A percentile compares a stretch with the other conserved stretches of the same genome.
phyloP scores from a whole-genome alignment of 1,140 invertebrate genomes.

The Melipona quadrifasciata region DNA sequence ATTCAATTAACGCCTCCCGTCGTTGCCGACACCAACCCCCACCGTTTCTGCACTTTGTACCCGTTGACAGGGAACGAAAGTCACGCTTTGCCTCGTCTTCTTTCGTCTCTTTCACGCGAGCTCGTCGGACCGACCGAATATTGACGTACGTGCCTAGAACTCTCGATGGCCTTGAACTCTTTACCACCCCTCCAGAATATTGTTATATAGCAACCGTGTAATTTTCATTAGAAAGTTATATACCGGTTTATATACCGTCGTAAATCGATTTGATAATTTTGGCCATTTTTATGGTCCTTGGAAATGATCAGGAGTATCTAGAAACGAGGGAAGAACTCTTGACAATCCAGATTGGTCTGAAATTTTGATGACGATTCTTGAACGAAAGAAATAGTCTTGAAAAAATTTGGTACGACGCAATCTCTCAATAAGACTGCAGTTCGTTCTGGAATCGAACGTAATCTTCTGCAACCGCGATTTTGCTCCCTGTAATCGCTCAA shows the following conservation, averaged over 20 bases:
- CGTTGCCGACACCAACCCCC: slow-evolving; percentile 33
- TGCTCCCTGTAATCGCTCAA: background rate
- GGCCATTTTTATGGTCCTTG: background rate
- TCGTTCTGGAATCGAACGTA: background rate
- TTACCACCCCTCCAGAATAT: background rate
- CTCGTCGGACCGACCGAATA: slow-evolving; percentile 47
- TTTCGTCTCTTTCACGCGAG: slow-evolving; percentile 58
- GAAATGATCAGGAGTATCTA: rapidly evolving
- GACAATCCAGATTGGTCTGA: too few species aligned
- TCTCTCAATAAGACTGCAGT: background rate
- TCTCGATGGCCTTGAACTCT: slow-evolving; percentile 44
- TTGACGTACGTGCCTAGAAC: slow-evolving; percentile 60
- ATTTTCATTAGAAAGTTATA: background rate
- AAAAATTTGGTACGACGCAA: background rate
- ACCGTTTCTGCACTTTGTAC: slow-evolving; percentile 61
- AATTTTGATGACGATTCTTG: too few species aligned
- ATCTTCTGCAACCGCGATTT: background rate
- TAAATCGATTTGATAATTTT: background rate
- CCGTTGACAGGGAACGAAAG: slow-evolving; percentile 62
- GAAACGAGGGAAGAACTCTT: background rate
- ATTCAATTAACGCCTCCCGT: slow-evolving; percentile 72
- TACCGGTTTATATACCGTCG: rapidly evolving
- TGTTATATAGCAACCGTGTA: background rate
- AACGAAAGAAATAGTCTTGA: too few species aligned
- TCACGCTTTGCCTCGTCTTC: slow-evolving; percentile 49